Evolutionary conservation across 2,113 vertebrate genomes (phyloP).

Genomic region (Pituophis catenifer): DNA sequence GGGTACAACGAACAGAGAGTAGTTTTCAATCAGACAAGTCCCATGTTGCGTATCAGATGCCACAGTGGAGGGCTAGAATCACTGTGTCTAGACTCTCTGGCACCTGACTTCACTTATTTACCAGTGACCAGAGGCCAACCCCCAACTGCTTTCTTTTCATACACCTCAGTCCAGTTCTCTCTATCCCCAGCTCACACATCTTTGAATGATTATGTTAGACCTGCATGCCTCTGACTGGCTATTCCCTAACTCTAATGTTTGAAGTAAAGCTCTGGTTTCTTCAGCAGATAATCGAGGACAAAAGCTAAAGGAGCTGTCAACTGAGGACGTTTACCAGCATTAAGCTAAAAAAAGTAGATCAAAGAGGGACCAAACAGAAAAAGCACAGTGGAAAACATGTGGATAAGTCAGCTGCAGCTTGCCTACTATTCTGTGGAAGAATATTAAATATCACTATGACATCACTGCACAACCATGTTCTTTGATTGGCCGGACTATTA

Average conservation of each 20-base stretch:
- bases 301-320: constrained; percentile 77
- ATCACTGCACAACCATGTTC: constrained; percentile 71
- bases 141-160: constrained; percentile 72
- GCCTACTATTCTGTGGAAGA: constrained; percentile 71
- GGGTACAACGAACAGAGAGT: constrained; percentile 80
- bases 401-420: constrained; percentile 53
- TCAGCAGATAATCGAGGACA: constrained; percentile 78
- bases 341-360: constrained; percentile 76
- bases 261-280: constrained; percentile 82
- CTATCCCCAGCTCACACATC: constrained; percentile 72
- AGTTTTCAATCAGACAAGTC: constrained; percentile 86
- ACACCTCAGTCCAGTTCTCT: constrained; percentile 68
- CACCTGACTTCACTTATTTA: constrained; percentile 98
- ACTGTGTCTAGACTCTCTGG: constrained; percentile 98
- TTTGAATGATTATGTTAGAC: constrained; percentile 85
- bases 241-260: constrained; percentile 75
- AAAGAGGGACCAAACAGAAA: constrained; percentile 73
- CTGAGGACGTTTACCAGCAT: constrained; percentile 76
- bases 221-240: constrained; percentile 73
- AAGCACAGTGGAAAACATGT: constrained; percentile 71
- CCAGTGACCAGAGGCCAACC: constrained; percentile 89
- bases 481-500: constrained; percentile 76
- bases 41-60: constrained; percentile 95
- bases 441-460: constrained; percentile 78
- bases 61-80: constrained; percentile 91